phyloP scores from a whole-genome alignment of 2,888 invertebrate species.

The Drosophila mercatorum region DNA sequence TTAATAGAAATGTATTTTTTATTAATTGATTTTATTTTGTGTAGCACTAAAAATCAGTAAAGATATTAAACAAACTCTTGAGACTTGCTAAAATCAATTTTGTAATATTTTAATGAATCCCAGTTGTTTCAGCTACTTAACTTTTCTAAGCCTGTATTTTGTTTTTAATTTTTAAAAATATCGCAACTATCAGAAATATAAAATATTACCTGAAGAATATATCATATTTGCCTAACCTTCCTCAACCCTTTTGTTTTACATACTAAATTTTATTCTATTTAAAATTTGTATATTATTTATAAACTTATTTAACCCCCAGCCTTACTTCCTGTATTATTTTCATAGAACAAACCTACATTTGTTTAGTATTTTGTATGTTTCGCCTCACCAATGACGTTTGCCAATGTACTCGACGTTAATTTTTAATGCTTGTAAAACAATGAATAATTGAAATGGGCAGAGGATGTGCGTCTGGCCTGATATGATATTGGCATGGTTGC shows the following conservation, averaged over 20 bases:
- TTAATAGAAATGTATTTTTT: too few species aligned
- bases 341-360: background rate
- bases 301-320: too few species aligned
- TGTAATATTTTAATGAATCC: too few species aligned
- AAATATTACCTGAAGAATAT: background rate
- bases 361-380: background rate
- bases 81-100: too few species aligned
- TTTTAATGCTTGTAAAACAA: background rate
- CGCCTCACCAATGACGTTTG: background rate
- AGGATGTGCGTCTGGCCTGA: background rate
- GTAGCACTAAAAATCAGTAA: too few species aligned
- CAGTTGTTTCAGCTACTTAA: too few species aligned
- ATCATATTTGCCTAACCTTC: background rate
- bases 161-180: too few species aligned
- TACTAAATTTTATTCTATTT: background rate
- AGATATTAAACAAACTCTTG: too few species aligned
- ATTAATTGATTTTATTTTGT: too few species aligned
- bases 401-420: background rate
- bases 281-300: background rate
- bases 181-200: background rate
- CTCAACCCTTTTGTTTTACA: too few species aligned
- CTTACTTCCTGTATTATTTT: background rate
- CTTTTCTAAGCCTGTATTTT: too few species aligned
- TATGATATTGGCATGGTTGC: background rate
- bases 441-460: background rate